Evolutionary conservation across 1,140 invertebrate genomes (phyloP).

Genomic region (Propsilocerus akamusi): DNA sequence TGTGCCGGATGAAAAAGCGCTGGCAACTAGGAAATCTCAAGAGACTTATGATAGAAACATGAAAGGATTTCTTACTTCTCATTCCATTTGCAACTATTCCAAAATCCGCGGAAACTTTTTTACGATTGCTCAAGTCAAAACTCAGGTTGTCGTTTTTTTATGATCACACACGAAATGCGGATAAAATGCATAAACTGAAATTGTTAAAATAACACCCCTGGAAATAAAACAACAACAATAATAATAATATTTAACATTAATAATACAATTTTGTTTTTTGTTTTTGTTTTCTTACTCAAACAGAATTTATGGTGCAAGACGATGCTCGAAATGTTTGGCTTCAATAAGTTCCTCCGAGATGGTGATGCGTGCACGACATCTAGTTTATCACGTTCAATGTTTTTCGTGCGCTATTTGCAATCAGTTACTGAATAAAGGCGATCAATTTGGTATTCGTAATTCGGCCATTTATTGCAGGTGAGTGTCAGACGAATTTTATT

Average conservation of each 20-base stretch:
- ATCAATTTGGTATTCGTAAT: slow-evolving; percentile 84
- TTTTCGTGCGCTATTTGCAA: slow-evolving; percentile 88
- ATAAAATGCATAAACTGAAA: neutral
- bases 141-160: no score
- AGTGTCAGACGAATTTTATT: neutral
- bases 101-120: no score
- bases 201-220: neutral
- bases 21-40: no score
- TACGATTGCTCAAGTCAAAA: no score
- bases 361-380: slow-evolving; percentile 83
- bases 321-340: slow-evolving; percentile 75
- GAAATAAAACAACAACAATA: neutral
- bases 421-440: slow-evolving; percentile 65
- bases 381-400: slow-evolving; percentile 89
- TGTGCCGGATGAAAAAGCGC: no score
- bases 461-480: slow-evolving; percentile 58
- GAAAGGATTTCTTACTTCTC: no score
- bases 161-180: no score
- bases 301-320: slow-evolving; percentile 65
- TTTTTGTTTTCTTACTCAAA: slow-evolving; percentile 21
- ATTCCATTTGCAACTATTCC: no score
- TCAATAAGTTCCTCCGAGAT: slow-evolving; percentile 84
- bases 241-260: neutral
- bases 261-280: slow-evolving; percentile 6
- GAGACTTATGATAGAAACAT: no score